These are phyloP conservation scores for Karalla daura DNA, from an alignment of 2,797 vertebrate species.

Conservation along the genomic window DNA sequence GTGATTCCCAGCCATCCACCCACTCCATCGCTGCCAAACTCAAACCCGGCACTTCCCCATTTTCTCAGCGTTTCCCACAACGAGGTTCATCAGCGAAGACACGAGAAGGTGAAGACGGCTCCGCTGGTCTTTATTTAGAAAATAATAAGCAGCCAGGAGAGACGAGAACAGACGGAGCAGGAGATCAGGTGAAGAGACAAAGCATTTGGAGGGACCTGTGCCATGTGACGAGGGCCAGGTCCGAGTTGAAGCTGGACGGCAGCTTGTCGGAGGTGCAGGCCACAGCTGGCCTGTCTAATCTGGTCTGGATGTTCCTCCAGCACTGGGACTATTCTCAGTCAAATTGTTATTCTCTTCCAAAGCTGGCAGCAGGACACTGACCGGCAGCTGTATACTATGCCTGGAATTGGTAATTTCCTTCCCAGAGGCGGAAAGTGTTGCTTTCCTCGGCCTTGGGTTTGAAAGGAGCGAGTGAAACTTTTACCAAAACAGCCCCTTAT, in stretches of 20 bases:
- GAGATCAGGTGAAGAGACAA: background rate
- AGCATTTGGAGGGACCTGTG: background rate
- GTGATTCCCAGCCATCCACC: slow-evolving; percentile 36
- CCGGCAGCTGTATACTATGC: background rate
- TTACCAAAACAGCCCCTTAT: background rate
- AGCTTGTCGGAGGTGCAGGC: slow-evolving; percentile 13
- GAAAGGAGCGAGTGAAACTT: background rate
- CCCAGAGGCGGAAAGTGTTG: background rate
- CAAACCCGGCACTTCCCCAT: background rate
- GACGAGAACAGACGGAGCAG: background rate
- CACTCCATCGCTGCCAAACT: slow-evolving; percentile 23
- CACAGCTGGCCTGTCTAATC: slow-evolving; percentile 26
- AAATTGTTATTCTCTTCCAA: slow-evolving; percentile 33
- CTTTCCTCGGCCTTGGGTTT: background rate
- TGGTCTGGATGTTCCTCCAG: slow-evolving; percentile 10
- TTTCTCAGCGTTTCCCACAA: slow-evolving; percentile 24
- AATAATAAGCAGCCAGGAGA: slow-evolving; percentile 36
- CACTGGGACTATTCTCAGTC: slow-evolving; percentile 17
- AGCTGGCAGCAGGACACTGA: slow-evolving; percentile 20
- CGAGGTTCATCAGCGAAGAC: too few relatives aligned
- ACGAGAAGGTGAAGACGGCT: slow-evolving; percentile 43
- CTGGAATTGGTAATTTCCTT: background rate
- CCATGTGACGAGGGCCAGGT: slow-evolving; percentile 1
- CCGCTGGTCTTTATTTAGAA: slow-evolving; percentile 45
- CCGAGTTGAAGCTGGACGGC: background rate